phyloP scores from a whole-genome alignment of 2,888 invertebrate species.

The Stenotaenia linearis region DNA sequence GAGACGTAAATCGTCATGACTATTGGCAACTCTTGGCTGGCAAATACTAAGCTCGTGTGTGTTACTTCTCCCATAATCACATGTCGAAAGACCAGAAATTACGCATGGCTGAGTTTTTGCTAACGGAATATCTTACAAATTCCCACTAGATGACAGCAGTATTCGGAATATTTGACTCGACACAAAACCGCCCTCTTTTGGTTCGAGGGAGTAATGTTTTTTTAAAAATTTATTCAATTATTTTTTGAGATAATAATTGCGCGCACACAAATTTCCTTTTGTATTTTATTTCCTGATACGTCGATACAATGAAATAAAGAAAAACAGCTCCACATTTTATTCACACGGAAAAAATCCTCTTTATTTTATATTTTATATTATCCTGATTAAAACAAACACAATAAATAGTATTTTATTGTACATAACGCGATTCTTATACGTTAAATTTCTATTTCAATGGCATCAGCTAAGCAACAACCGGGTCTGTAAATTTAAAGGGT shows the following conservation, averaged over 20 bases:
- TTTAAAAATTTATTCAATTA: neutral
- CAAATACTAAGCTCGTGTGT: neutral
- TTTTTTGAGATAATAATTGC: neutral
- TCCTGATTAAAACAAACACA: neutral
- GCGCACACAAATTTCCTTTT: too few species aligned
- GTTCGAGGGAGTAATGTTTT: too few species aligned
- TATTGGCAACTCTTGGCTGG: neutral
- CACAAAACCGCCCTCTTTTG: neutral
- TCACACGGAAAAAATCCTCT: too few species aligned
- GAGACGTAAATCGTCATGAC: neutral
- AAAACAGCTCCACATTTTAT: neutral
- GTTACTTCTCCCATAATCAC: neutral
- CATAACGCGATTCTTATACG: neutral
- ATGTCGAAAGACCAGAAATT: slow-evolving; percentile 8
- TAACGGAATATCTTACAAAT: neutral
- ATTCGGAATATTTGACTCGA: neutral
- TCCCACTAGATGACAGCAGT: neutral
- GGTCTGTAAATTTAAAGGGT: neutral
- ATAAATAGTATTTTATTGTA: neutral
- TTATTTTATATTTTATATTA: neutral
- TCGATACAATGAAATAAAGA: too few species aligned
- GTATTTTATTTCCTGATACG: too few species aligned
- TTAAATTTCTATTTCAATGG: neutral
- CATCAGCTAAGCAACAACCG: neutral
- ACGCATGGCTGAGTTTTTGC: neutral